These are phyloP conservation scores for Sogatella furcifera DNA, from an alignment of 1,140 invertebrate genomes.

Conservation along the genomic window DNA sequence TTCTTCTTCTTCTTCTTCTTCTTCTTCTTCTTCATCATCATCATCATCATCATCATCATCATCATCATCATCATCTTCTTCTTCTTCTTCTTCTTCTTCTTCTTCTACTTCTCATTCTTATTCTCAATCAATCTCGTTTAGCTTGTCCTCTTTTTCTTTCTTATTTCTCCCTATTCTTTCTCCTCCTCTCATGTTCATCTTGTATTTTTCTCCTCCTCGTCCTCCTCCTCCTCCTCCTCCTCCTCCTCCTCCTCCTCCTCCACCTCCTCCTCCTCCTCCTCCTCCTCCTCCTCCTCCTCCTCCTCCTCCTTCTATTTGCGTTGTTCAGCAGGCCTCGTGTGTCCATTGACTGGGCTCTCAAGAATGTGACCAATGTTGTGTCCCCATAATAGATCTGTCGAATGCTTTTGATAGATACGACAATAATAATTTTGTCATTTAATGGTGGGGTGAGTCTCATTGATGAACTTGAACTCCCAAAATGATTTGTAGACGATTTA, in stretches of 20 bases:
- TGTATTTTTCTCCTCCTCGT: background rate
- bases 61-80: background rate
- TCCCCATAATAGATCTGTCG: too few relatives aligned
- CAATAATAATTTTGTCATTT: too few relatives aligned
- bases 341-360: too few relatives aligned
- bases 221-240: background rate
- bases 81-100: background rate
- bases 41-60: background rate
- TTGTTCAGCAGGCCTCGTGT: too few relatives aligned
- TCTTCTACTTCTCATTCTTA: background rate
- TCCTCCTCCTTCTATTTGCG: background rate
- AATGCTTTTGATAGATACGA: too few relatives aligned
- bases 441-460: too few relatives aligned
- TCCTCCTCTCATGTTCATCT: background rate
- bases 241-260: background rate
- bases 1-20: background rate
- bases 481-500: too few relatives aligned
- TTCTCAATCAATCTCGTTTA: too few relatives aligned
- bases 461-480: too few relatives aligned
- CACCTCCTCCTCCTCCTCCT: background rate
- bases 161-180: background rate
- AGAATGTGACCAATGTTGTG: too few relatives aligned
- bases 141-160: background rate
- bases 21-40: too few relatives aligned
- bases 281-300: background rate